phyloP scores from a whole-genome alignment of 2,888 invertebrate species.

The Thelaira solivaga region DNA sequence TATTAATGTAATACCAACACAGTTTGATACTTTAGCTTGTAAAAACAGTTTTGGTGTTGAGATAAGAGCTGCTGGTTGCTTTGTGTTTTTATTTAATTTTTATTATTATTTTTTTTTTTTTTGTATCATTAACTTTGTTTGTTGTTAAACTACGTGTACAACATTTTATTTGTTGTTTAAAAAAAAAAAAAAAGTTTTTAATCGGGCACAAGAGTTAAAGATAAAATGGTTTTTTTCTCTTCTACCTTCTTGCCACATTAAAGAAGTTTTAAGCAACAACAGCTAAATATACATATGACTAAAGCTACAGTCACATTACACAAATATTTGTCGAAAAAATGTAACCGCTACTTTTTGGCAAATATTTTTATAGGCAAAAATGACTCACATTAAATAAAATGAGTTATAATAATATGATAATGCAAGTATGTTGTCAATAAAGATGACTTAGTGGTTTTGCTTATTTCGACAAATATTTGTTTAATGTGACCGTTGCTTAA shows the following conservation, averaged over 20 bases:
- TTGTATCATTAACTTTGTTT: not conserved
- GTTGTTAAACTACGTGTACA: conserved; percentile 50
- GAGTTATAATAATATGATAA: no score
- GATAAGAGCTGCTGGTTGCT: conserved; percentile 33
- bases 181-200: not conserved
- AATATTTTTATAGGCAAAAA: no score
- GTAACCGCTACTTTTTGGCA: no score
- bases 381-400: no score
- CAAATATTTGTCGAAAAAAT: no score
- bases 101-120: not conserved
- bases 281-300: no score
- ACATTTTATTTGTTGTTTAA: conserved; percentile 54
- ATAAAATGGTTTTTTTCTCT: not conserved
- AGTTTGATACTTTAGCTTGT: conserved; percentile 33
- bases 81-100: not conserved
- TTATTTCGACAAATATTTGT: no score
- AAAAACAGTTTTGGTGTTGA: conserved; percentile 51
- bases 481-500: no score
- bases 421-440: no score
- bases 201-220: not conserved
- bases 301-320: no score
- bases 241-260: not conserved
- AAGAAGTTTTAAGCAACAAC: no score
- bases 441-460: no score
- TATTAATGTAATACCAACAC: conserved; percentile 42